phyloP scores from a whole-genome alignment of 2,888 invertebrate species.

The Noctuana brunneofusca region DNA sequence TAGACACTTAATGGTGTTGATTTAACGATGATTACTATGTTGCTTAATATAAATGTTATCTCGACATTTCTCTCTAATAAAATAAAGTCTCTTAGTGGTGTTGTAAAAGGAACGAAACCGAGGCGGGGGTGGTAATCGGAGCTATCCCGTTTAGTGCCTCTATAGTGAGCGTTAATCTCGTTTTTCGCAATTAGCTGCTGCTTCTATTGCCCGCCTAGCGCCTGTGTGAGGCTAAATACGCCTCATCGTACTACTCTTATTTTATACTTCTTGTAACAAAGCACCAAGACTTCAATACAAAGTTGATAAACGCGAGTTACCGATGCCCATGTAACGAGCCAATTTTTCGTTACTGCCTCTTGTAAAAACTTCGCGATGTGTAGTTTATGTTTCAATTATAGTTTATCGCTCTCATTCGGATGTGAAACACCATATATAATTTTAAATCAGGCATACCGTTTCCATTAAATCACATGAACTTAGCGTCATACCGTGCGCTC shows the following conservation, averaged over 20 bases:
- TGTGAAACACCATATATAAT: not conserved
- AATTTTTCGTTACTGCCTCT: constrained; percentile 14
- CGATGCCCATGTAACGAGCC: constrained; percentile 26
- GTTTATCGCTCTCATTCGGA: not conserved
- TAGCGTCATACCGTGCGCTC: not conserved
- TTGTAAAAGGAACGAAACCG: constrained; percentile 66
- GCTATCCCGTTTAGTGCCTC: constrained; percentile 69
- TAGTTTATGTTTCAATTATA: constrained; percentile 8
- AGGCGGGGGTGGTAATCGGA: constrained; percentile 63
- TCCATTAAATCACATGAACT: not conserved
- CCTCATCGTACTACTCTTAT: constrained; percentile 58
- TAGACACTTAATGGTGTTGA: constrained; percentile 49
- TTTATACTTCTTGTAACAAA: constrained; percentile 58
- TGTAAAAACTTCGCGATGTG: constrained; percentile 22
- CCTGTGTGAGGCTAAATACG: constrained; percentile 61
- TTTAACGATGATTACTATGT: constrained; percentile 68
- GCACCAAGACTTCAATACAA: constrained; percentile 36
- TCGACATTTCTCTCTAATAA: constrained; percentile 64
- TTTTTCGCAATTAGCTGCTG: constrained; percentile 77
- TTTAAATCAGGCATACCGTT: not conserved
- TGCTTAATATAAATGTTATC: constrained; percentile 65
- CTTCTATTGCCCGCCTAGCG: constrained; percentile 62
- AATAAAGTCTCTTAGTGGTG: constrained; percentile 73
- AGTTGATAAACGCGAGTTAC: constrained; percentile 24
- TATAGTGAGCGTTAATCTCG: constrained; percentile 72